Percentiles rank a stretch among this genome's conserved stretches.
Evolutionary conservation across 2,888 invertebrate species (phyloP).

Genomic region (Torymus aiolomorphi): DNA sequence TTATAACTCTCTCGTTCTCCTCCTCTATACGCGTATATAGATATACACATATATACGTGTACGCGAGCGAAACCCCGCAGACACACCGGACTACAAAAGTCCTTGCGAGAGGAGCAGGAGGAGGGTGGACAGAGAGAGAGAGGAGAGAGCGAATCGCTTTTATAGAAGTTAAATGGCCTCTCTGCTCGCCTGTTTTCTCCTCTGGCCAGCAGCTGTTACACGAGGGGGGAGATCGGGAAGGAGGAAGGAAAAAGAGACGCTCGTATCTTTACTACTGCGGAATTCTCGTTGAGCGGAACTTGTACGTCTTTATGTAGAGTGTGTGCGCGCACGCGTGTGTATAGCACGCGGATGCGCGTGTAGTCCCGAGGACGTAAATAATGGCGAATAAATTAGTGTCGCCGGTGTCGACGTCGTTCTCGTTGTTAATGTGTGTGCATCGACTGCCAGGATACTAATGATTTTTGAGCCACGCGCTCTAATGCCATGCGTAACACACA

Average conservation of each 20-base stretch:
- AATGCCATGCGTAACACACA: too few relatives aligned
- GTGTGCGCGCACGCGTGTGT: not conserved
- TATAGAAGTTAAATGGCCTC: conserved; percentile 48
- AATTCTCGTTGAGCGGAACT: not conserved
- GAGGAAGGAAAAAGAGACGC: not conserved
- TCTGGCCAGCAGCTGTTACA: conserved; percentile 1
- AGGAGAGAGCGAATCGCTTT: conserved; percentile 21
- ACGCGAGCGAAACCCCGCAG: not conserved
- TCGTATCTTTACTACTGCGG: conserved; percentile 30
- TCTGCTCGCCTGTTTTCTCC: conserved; percentile 9
- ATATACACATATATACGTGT: conserved; percentile 3
- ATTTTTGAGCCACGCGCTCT: too few relatives aligned
- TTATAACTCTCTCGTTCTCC: conserved; percentile 32
- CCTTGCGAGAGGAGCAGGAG: not conserved
- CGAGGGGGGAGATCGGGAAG: not conserved
- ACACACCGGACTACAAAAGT: conserved; percentile 49
- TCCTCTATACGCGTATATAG: not conserved
- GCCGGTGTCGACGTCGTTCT: too few relatives aligned
- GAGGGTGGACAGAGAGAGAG: too few relatives aligned
- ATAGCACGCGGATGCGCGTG: not conserved
- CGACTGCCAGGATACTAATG: too few relatives aligned
- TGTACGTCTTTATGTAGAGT: not conserved
- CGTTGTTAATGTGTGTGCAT: not conserved
- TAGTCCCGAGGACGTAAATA: conserved; percentile 9
- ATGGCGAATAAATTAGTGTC: conserved; percentile 15